Evolutionary conservation across 2,888 invertebrate genomes (phyloP).

Genomic region (Eupithecia inturbata): DNA sequence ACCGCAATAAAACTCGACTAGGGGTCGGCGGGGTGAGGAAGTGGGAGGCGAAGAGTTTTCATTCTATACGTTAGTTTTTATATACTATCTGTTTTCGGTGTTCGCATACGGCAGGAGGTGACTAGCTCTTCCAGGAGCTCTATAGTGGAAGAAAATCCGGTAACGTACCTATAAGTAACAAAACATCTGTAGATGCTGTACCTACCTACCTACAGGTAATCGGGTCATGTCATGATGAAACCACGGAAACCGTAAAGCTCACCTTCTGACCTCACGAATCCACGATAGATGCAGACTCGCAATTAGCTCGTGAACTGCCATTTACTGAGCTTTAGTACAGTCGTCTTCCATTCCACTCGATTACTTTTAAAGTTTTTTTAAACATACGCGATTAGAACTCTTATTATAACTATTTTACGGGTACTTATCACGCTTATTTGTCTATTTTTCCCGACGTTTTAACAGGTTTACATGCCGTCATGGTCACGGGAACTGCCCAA

Average conservation of each 20-base stretch:
- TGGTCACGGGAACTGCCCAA: neutral
- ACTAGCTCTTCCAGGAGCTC: too few relatives aligned
- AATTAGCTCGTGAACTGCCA: conserved; percentile 69
- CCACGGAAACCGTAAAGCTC: conserved; percentile 62
- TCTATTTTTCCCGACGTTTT: neutral
- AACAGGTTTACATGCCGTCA: too few relatives aligned
- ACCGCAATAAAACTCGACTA: too few relatives aligned
- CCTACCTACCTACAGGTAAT: conserved; percentile 1
- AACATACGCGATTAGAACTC: neutral
- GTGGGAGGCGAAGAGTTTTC: too few relatives aligned
- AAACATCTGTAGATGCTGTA: neutral
- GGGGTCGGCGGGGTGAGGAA: too few relatives aligned
- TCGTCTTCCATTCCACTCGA: neutral
- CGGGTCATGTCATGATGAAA: conserved; percentile 47
- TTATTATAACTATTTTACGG: neutral
- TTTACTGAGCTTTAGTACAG: conserved; percentile 42
- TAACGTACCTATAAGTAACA: neutral
- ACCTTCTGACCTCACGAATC: conserved; percentile 67
- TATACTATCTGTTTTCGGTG: too few relatives aligned
- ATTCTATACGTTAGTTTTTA: too few relatives aligned
- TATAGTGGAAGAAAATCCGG: neutral
- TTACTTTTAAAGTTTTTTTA: neutral
- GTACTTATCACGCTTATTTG: neutral
- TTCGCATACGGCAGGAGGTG: too few relatives aligned
- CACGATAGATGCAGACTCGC: conserved; percentile 56